Evolutionary conservation across 1,140 invertebrate species (phyloP).

Genomic region (Harpegnathos saltator): DNA sequence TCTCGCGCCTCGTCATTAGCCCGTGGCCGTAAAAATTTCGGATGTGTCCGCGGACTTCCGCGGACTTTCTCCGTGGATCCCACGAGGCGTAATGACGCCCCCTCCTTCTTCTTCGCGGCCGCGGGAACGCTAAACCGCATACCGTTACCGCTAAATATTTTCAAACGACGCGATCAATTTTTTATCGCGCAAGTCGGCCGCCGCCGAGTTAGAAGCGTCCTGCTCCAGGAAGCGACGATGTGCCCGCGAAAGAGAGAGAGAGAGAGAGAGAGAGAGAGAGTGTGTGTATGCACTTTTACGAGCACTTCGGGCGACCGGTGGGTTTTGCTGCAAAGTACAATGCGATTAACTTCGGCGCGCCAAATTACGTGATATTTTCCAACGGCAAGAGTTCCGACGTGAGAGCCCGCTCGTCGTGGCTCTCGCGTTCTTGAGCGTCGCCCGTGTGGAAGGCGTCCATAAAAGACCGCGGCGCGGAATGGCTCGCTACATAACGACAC

Average conservation of each 20-base stretch:
- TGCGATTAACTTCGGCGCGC: conserved; percentile 14
- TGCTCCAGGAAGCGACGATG: no score
- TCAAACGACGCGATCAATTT: no score
- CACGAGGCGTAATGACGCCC: conserved; percentile 9
- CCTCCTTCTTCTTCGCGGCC: no score
- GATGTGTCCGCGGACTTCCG: conserved; percentile 8
- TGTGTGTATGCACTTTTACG: conserved; percentile 25
- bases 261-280: no score
- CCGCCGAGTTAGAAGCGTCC: no score
- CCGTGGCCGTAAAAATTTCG: conserved; percentile 28
- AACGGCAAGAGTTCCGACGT: background rate
- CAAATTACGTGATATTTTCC: conserved; percentile 3
- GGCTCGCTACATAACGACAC: background rate
- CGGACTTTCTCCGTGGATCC: conserved; percentile 40
- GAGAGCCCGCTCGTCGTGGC: background rate
- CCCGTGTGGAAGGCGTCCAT: background rate
- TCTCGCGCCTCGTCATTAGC: conserved; percentile 44
- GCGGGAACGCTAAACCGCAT: background rate
- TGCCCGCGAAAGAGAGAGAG: background rate
- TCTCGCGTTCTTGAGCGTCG: no score
- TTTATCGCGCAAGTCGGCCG: no score
- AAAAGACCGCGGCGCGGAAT: background rate
- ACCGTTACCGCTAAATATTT: no score
- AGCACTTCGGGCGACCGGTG: background rate
- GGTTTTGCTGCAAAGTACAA: conserved; percentile 9